Percentiles rank a stretch among this genome's conserved stretches.
These are phyloP conservation scores for Orius insidiosus DNA, from an alignment of 1,140 invertebrate species.

Conservation along the genomic window DNA sequence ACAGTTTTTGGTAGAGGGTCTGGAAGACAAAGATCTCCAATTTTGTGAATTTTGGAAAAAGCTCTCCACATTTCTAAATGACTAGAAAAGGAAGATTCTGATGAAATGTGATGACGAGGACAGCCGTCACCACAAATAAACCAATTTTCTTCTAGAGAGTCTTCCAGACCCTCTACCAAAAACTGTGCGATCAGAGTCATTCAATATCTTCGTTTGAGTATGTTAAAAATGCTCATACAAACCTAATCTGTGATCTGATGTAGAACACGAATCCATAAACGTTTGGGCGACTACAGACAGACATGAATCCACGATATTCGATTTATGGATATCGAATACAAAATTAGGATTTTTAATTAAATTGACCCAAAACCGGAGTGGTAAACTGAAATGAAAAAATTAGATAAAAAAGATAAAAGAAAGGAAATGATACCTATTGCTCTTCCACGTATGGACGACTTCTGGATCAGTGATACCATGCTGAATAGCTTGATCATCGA, in stretches of 20 bases:
- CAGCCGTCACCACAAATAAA: no score
- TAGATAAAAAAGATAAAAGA: conserved; percentile 5
- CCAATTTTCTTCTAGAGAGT: no score
- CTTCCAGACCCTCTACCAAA: no score
- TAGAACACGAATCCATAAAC: conserved; percentile 88
- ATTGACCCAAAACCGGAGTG: conserved; percentile 90
- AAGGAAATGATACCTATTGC: conserved; percentile 40
- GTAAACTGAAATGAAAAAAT: conserved; percentile 43
- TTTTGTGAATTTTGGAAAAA: no score
- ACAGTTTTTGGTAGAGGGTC: no score
- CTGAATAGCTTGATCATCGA: conserved; percentile 73
- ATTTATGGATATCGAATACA: conserved; percentile 91
- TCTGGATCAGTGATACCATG: conserved; percentile 74
- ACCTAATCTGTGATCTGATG: conserved; percentile 70
- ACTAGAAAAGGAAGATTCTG: no score
- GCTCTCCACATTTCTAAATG: no score
- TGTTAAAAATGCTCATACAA: no score
- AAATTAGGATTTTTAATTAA: conserved; percentile 95
- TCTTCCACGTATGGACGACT: conserved; percentile 92
- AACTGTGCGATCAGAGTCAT: no score
- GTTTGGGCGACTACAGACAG: conserved; percentile 90
- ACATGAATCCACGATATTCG: conserved; percentile 76
- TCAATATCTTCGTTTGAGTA: no score
- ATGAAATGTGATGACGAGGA: no score
- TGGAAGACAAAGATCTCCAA: no score